Evolutionary conservation across 2,113 vertebrate genomes (phyloP).

Genomic region (Synchiropus splendidus): DNA sequence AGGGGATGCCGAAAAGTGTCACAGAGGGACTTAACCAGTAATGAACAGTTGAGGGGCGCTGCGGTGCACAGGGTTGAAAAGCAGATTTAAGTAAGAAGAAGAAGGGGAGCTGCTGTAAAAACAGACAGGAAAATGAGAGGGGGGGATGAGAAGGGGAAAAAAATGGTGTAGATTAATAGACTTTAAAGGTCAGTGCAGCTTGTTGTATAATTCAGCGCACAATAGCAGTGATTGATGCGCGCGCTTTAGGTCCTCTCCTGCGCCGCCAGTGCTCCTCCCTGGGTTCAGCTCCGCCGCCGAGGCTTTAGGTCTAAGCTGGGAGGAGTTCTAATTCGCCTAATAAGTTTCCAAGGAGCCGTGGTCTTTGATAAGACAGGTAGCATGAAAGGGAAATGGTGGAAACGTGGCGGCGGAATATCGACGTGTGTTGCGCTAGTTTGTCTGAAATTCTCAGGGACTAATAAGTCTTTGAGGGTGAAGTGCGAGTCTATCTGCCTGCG

Average conservation of each 20-base stretch:
- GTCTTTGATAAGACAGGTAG: conserved; percentile 45
- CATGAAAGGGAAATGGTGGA: conserved; percentile 26
- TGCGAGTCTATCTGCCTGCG: neutral
- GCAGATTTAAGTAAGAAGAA: conserved; percentile 18
- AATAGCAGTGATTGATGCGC: conserved; percentile 62
- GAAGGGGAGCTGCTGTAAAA: conserved; percentile 9
- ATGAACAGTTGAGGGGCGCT: conserved; percentile 10
- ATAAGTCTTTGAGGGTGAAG: conserved; percentile 4
- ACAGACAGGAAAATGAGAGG: conserved; percentile 43
- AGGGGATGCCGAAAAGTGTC: conserved; percentile 30
- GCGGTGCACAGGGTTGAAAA: conserved; percentile 6
- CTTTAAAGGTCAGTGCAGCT: conserved; percentile 68
- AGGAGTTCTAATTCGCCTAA: conserved; percentile 43
- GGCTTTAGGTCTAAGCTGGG: conserved; percentile 46
- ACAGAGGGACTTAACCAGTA: conserved; percentile 29
- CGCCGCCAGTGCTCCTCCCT: conserved; percentile 31
- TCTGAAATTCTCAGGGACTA: conserved; percentile 6
- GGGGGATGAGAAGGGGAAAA: conserved; percentile 39
- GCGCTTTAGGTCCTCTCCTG: conserved; percentile 50
- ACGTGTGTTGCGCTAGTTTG: conserved; percentile 12
- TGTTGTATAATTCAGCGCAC: conserved; percentile 67
- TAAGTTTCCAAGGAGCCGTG: conserved; percentile 42
- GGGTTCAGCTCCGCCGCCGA: conserved; percentile 23
- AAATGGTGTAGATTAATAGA: conserved; percentile 64
- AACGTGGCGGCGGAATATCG: conserved; percentile 20